Evolutionary conservation across 2,113 vertebrate genomes (phyloP).

Genomic region (Candoia aspera): DNA sequence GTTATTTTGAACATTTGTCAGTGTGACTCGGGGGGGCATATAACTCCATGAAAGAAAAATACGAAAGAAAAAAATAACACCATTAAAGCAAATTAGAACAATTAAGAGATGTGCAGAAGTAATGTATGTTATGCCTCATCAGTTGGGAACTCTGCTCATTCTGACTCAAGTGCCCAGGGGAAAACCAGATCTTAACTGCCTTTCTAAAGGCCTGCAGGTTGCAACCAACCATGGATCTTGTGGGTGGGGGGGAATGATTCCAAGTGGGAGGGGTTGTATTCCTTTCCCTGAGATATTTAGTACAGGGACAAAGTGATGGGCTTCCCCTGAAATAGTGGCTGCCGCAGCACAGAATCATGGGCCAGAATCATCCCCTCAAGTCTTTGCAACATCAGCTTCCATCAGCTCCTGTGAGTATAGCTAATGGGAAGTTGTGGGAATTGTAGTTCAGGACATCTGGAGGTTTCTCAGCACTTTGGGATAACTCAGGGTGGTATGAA

Average conservation of each 20-base stretch:
- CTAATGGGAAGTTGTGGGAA: not conserved
- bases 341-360: not conserved
- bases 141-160: not conserved
- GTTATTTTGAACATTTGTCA: not conserved
- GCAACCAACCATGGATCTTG: not conserved
- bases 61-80: not conserved
- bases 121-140: not conserved
- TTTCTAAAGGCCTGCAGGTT: not conserved
- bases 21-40: not conserved
- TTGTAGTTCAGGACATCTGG: not conserved
- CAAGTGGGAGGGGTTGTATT: no score
- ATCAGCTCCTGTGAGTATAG: not conserved
- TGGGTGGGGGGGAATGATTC: not conserved
- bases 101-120: not conserved
- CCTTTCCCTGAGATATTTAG: not conserved
- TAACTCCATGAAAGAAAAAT: not conserved
- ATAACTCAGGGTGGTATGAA: not conserved
- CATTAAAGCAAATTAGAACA: not conserved
- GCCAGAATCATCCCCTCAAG: not conserved
- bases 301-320: not conserved
- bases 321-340: not conserved
- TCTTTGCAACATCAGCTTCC: not conserved
- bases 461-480: not conserved
- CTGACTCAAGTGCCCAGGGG: not conserved
- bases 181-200: not conserved